Conservation (phyloP, 1,140 invertebrate genomes). For the Chelonus insularis region DNA sequence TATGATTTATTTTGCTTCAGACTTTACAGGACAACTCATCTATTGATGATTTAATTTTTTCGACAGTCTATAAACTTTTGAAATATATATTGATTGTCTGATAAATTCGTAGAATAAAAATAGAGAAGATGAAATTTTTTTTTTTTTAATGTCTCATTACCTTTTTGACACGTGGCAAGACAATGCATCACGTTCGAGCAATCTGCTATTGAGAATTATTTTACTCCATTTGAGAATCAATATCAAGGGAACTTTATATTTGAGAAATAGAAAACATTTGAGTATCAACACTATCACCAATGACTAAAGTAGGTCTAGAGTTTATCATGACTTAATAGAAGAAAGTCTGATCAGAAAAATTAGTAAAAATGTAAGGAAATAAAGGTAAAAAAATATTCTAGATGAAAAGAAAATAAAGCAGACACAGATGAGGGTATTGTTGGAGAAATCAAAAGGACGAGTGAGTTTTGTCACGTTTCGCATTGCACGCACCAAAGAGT, state of each 20-base stretch:
- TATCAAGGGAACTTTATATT: neutral
- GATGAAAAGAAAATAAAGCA: slow-evolving; percentile 2
- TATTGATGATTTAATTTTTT: too few species aligned
- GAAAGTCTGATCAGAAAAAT: neutral
- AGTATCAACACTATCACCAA: neutral
- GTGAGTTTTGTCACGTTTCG: slow-evolving; percentile 49
- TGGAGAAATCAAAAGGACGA: slow-evolving; percentile 14
- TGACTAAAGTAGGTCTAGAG: too few species aligned
- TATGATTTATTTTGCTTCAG: too few species aligned
- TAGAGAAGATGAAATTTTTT: neutral
- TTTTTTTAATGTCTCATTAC: neutral
- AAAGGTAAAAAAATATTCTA: neutral
- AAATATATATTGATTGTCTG: too few species aligned
- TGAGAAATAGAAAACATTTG: neutral
- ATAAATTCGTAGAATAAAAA: too few species aligned
- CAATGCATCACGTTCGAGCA: neutral
- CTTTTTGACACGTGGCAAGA: neutral
- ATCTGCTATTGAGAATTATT: slow-evolving; percentile 18
- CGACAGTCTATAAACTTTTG: too few species aligned
- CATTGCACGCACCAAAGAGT: slow-evolving; percentile 50
- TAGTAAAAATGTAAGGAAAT: neutral
- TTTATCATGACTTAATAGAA: neutral
- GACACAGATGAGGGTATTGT: neutral
- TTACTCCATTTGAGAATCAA: slow-evolving; percentile 8
- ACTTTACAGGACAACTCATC: too few species aligned